Evolutionary conservation across 2,113 vertebrate genomes (phyloP).

Genomic region (Desmodus rotundus): DNA sequence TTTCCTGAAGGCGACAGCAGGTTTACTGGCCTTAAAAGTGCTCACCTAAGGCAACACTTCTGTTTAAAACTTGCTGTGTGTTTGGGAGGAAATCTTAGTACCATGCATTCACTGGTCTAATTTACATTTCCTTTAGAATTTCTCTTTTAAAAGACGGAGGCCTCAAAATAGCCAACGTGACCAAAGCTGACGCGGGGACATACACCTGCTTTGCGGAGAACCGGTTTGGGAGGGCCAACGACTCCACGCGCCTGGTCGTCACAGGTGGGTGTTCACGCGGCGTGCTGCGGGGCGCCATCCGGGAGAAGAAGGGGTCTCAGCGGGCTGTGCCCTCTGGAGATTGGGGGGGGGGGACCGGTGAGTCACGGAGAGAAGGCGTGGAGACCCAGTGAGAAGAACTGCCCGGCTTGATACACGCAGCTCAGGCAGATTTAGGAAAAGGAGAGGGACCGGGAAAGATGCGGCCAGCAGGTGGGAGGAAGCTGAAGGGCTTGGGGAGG

Average conservation of each 20-base stretch:
- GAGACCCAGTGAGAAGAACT: too few relatives aligned
- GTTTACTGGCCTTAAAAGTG: neutral
- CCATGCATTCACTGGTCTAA: neutral
- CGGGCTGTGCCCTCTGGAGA: too few relatives aligned
- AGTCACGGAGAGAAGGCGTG: too few relatives aligned
- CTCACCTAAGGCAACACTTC: neutral
- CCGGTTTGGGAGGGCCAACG: slow-evolving; percentile 92
- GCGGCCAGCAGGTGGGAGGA: too few relatives aligned
- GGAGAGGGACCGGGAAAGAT: too few relatives aligned
- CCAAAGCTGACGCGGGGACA: slow-evolving; percentile 86
- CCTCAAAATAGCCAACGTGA: slow-evolving; percentile 89
- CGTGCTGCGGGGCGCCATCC: neutral
- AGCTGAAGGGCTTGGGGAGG: too few relatives aligned
- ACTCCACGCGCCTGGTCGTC: slow-evolving; percentile 86
- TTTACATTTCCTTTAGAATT: slow-evolving; percentile 77
- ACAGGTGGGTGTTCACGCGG: slow-evolving; percentile 81
- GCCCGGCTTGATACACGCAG: too few relatives aligned
- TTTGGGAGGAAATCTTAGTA: neutral
- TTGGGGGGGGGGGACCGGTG: too few relatives aligned
- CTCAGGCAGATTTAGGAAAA: too few relatives aligned
- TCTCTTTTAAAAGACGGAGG: slow-evolving; percentile 87
- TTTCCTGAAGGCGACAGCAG: neutral
- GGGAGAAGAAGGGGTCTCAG: neutral
- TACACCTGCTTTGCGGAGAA: slow-evolving; percentile 93
- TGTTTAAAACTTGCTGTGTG: neutral